phyloP scores from a whole-genome alignment of 2,797 vertebrate genomes.

The Mormyrops attenuatus region DNA sequence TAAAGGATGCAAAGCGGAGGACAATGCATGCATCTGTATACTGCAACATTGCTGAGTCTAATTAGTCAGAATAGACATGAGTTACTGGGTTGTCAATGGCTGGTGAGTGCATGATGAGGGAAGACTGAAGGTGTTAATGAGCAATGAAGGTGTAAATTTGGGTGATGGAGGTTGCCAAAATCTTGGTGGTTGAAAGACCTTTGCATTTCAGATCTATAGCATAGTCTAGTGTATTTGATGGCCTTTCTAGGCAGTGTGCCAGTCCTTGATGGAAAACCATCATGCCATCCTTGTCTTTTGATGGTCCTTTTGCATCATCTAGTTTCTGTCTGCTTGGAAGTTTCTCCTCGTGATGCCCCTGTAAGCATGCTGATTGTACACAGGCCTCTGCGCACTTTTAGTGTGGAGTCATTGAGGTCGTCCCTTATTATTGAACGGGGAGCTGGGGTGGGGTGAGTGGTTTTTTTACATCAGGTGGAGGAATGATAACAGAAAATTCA shows the following conservation, averaged over 20 bases:
- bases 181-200: background rate
- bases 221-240: background rate
- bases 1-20: background rate
- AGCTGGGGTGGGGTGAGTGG: background rate
- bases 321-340: background rate
- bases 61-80: background rate
- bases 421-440: background rate
- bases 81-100: background rate
- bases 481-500: conserved; percentile 5
- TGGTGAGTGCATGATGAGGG: background rate
- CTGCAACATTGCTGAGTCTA: background rate
- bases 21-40: background rate
- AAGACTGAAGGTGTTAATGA: background rate
- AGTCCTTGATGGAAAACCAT: background rate
- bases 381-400: background rate
- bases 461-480: background rate
- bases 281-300: background rate
- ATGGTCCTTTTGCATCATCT: background rate
- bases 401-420: background rate
- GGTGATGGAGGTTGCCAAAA: background rate
- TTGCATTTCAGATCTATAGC: background rate
- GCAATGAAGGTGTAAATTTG: background rate
- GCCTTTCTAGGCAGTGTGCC: background rate
- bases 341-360: background rate
- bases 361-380: background rate